Base-by-base conservation (phyloP, 2,888 invertebrate genomes). In the Lasius fuliginosus region DNA sequence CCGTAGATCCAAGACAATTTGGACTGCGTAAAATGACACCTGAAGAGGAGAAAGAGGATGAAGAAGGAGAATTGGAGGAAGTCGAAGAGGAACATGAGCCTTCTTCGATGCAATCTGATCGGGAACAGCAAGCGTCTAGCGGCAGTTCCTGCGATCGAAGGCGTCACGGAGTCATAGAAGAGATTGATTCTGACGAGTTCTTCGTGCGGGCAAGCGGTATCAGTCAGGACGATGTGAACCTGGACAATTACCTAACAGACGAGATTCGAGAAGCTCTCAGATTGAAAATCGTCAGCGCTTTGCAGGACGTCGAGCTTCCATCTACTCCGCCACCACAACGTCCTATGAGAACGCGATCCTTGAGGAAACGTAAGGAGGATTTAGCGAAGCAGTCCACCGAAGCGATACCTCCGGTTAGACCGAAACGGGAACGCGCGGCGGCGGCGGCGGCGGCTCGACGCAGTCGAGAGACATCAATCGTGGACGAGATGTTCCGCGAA, bases 181-280 rank as follows among this genome's bases (percentile, higher is more conserved):
- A 98, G 95, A 97, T 98, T 89, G 97, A 98, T 93, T 97, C 98
- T 64, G 98, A 98, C 94, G 98, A 98, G 95, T 98, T 98, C 95
- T 98, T 98, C 94, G 95, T 98, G 86, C 96, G 98, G 90, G 97
- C 97, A 94, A 97, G 97, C 94, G 98, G 98, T 86, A 97, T 98
- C 92, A 98, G 98, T 88, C 97, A 97, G 92, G 98, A 98, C 95
- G 97, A 98, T 95, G 97, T 98, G 93, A 97, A 97, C 94, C 96
- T 98, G 84, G 97, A 97, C 85, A 96, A 97, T 94, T 98, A 97
- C 92, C 96, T 98, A 82, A 97, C 97, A 92, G 96, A 97, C 75
- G 98, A 98, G 95, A 97, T 98, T 90, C 96, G 97, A 89, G 97
- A 98, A 95, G 98, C 97, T 42, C 97, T 98, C 92, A 96, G 96